A percentile compares a stretch with the other conserved stretches of the same genome.
phyloP scores from a whole-genome alignment of 2,888 invertebrate genomes.

The Andrena flavipes region DNA sequence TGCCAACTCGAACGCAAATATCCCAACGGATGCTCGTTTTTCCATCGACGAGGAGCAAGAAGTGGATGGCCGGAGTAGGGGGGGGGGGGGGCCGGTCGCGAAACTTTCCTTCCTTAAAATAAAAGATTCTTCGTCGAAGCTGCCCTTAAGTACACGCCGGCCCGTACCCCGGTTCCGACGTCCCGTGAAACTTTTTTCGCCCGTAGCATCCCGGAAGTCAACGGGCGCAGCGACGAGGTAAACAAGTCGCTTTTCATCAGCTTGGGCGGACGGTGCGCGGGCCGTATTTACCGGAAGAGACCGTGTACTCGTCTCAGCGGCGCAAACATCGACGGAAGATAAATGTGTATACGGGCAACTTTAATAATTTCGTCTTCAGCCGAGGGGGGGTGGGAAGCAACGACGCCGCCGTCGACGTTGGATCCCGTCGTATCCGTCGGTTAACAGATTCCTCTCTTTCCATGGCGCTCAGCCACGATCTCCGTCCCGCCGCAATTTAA shows the following conservation, averaged over 20 bases:
- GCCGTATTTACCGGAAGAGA: slow-evolving; percentile 66
- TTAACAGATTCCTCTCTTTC: slow-evolving; percentile 57
- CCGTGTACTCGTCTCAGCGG: slow-evolving; percentile 47
- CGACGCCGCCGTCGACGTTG: slow-evolving; percentile 14
- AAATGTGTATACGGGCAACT: slow-evolving; percentile 63
- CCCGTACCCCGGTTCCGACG: slow-evolving; percentile 12
- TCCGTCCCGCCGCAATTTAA: slow-evolving; percentile 64
- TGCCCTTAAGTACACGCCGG: slow-evolving; percentile 48
- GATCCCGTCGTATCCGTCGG: slow-evolving; percentile 11
- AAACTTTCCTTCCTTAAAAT: slow-evolving; percentile 49
- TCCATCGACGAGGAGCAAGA: background rate
- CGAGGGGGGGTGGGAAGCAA: background rate
- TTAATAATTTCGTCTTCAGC: slow-evolving; percentile 66
- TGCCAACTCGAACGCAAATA: slow-evolving; percentile 18
- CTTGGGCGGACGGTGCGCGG: slow-evolving; percentile 50
- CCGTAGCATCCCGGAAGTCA: slow-evolving; percentile 57
- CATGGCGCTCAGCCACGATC: slow-evolving; percentile 21
- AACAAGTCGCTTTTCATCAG: slow-evolving; percentile 73
- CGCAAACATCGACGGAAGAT: slow-evolving; percentile 63
- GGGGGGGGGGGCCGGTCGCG: background rate
- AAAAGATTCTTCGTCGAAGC: slow-evolving; percentile 49
- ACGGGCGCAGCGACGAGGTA: slow-evolving; percentile 55
- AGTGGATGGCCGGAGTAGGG: background rate
- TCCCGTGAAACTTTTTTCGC: slow-evolving; percentile 55
- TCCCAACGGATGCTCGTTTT: slow-evolving; percentile 26